phyloP scores from a whole-genome alignment of 2,113 vertebrate species.

The Probosciger aterrimus region DNA sequence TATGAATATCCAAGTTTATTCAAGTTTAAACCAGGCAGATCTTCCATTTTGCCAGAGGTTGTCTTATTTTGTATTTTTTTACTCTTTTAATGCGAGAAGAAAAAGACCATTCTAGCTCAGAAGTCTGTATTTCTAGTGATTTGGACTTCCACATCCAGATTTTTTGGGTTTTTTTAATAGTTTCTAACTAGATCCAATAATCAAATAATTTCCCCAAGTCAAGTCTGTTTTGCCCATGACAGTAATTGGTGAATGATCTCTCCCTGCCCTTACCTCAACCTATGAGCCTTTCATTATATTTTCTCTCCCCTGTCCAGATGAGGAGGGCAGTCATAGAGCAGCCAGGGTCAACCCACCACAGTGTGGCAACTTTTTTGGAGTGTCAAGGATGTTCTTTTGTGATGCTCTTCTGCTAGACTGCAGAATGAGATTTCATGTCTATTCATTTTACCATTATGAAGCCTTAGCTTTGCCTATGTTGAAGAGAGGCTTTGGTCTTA shows the following conservation, averaged over 20 bases:
- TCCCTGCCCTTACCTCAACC: not conserved
- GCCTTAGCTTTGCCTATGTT: not conserved
- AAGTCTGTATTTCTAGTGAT: not conserved
- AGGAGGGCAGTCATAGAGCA: not conserved
- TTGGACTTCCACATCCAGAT: not conserved
- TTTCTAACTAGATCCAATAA: not conserved
- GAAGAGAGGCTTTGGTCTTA: not conserved
- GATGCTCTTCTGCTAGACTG: not conserved
- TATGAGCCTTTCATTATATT: not conserved
- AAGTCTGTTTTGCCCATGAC: not conserved
- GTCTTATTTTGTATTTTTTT: not conserved
- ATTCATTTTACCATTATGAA: not conserved
- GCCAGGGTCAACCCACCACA: not conserved
- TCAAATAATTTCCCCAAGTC: not conserved
- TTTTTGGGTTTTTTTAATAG: not conserved
- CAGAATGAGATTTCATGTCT: not conserved
- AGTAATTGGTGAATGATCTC: not conserved
- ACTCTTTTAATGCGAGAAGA: not conserved
- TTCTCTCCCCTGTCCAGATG: not conserved
- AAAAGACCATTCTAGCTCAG: not conserved
- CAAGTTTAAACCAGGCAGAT: not conserved
- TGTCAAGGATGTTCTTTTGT: not conserved
- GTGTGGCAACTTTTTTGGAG: not conserved
- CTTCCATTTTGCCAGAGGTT: not conserved
- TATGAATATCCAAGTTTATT: not conserved